Conservation (phyloP, 2,888 invertebrate genomes). For the Eubasilissa splendida region DNA sequence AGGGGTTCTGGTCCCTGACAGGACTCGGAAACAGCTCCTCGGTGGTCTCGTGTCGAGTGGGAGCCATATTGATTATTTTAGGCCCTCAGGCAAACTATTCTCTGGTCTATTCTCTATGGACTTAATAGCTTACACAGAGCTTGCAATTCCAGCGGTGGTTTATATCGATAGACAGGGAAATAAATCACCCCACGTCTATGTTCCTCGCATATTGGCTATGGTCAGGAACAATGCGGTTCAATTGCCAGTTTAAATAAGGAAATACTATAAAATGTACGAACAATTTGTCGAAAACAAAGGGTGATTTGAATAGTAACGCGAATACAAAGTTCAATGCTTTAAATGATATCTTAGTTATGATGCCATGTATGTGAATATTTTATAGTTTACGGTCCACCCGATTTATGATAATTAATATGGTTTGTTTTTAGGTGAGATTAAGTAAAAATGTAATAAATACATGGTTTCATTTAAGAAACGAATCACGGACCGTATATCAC, state of each 20-base stretch:
- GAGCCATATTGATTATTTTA: conserved; percentile 22
- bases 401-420: no score
- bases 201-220: conserved; percentile 8
- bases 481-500: no score
- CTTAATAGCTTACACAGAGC: neutral
- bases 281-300: no score
- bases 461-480: no score
- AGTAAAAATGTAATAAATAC: no score
- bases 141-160: conserved; percentile 10
- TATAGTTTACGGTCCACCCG: no score
- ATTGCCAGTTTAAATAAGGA: neutral
- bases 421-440: no score
- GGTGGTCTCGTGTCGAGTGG: neutral
- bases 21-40: neutral
- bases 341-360: no score
- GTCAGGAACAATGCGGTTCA: neutral
- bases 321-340: no score
- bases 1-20: conserved; percentile 4
- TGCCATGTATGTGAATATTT: no score
- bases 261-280: no score
- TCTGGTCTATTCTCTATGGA: conserved; percentile 5
- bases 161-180: neutral
- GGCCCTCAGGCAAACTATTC: conserved; percentile 9
- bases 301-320: no score
- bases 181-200: conserved; percentile 1